Evolutionary conservation across 92 coral and sea anemone genomes (phyloP).

Genomic region (Meandrina meandrites): DNA sequence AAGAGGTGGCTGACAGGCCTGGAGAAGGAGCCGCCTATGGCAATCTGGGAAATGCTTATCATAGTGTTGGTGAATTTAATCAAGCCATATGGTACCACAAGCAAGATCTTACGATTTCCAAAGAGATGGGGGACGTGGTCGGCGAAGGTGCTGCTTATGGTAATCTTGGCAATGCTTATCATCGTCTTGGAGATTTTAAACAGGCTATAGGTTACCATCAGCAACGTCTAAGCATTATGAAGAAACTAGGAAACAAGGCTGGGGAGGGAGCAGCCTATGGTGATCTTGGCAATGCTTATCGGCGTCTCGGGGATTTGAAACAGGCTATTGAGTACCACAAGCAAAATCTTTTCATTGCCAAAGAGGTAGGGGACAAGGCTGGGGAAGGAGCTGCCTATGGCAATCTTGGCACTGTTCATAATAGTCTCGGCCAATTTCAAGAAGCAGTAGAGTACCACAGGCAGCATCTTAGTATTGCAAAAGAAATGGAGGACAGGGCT

Average conservation of each 20-base stretch:
- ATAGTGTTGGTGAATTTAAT: not conserved
- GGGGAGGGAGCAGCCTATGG: not conserved
- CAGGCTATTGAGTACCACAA: not conserved
- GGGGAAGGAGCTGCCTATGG: not conserved
- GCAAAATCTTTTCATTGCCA: not conserved
- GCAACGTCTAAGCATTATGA: not conserved
- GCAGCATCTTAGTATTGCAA: not conserved
- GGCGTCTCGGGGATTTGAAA: not conserved
- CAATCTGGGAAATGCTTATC: not conserved
- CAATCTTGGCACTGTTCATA: not conserved
- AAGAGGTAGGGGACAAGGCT: not conserved
- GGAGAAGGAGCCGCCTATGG: not conserved
- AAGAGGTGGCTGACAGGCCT: not conserved
- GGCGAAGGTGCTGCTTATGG: not conserved
- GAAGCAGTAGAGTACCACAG: not conserved
- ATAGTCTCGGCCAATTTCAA: not conserved
- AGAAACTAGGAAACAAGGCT: not conserved
- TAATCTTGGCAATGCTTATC: not conserved
- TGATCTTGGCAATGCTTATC: not conserved
- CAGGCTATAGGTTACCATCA: not conserved
- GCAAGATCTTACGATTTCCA: not conserved
- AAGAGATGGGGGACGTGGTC: not conserved
- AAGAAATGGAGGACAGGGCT: not conserved
- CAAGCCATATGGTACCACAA: not conserved
- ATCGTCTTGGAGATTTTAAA: not conserved